These are phyloP conservation scores for Chaetops frenatus DNA, from an alignment of 2,113 vertebrate genomes.

Conservation along the genomic window DNA sequence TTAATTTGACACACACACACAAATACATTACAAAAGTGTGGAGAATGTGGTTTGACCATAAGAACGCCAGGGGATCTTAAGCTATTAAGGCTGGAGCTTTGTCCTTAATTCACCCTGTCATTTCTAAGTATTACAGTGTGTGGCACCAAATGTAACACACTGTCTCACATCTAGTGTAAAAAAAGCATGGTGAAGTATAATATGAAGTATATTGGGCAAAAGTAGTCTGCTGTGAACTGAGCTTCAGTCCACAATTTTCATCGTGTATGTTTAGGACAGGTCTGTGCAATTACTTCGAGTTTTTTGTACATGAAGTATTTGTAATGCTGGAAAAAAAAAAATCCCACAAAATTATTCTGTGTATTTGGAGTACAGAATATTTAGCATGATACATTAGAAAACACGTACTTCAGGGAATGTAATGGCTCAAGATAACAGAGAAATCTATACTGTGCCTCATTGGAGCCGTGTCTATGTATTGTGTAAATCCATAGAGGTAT, in stretches of 20 bases:
- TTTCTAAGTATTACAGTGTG: constrained; percentile 7
- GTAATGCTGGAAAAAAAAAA: neutral
- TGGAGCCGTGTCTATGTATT: neutral
- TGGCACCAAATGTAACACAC: neutral
- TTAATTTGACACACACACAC: constrained; percentile 2
- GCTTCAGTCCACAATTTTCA: neutral
- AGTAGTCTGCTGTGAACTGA: neutral
- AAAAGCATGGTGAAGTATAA: neutral
- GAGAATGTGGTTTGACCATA: neutral
- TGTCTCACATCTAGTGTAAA: neutral
- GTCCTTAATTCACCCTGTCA: constrained; percentile 47
- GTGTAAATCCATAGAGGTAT: constrained; percentile 2
- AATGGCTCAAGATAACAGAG: neutral
- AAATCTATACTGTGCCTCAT: constrained; percentile 8
- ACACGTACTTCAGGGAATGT: neutral
- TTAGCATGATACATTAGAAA: neutral
- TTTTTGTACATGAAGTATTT: neutral
- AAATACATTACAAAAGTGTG: neutral
- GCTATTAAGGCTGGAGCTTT: constrained; percentile 29
- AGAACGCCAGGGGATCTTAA: neutral
- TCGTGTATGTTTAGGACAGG: neutral
- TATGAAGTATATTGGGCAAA: neutral
- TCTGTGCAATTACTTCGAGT: neutral
- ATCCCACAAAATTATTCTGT: neutral
- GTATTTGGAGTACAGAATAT: neutral